Conservation (phyloP, 2,888 invertebrate genomes). For the Uloborus plumipes region DNA sequence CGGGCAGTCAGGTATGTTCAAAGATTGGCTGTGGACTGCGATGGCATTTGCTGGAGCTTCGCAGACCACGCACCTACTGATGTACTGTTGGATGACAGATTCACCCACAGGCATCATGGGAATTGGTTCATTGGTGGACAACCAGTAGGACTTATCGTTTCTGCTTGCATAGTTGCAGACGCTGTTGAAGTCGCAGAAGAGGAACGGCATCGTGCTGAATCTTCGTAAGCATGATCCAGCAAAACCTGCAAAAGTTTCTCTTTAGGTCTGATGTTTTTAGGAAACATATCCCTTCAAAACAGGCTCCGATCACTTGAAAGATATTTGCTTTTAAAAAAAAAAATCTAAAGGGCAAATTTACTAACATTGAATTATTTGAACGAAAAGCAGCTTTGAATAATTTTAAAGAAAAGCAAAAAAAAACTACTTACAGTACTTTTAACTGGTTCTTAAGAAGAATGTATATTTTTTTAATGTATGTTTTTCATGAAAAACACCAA, state of each 20-base stretch:
- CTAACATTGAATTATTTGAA: no score
- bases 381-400: no score
- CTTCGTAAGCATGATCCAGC: conserved; percentile 94
- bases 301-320: no score
- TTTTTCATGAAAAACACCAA: no score
- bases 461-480: no score
- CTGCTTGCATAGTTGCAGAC: conserved; percentile 97
- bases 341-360: no score
- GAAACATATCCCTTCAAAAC: no score
- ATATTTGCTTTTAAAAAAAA: no score
- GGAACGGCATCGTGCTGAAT: conserved; percentile 97
- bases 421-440: no score
- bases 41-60: conserved; percentile 95
- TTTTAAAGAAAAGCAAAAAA: no score
- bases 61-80: conserved; percentile 95
- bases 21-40: conserved; percentile 95
- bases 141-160: conserved; percentile 97
- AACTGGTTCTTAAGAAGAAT: no score
- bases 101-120: conserved; percentile 97
- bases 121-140: conserved; percentile 89
- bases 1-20: conserved; percentile 88
- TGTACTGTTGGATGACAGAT: conserved; percentile 84
- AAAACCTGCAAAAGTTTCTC: conserved; percentile 74
- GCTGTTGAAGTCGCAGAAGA: conserved; percentile 94
- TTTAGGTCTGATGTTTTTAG: no score